phyloP scores from a whole-genome alignment of 2,113 vertebrate genomes.

The Halichoeres trimaculatus region DNA sequence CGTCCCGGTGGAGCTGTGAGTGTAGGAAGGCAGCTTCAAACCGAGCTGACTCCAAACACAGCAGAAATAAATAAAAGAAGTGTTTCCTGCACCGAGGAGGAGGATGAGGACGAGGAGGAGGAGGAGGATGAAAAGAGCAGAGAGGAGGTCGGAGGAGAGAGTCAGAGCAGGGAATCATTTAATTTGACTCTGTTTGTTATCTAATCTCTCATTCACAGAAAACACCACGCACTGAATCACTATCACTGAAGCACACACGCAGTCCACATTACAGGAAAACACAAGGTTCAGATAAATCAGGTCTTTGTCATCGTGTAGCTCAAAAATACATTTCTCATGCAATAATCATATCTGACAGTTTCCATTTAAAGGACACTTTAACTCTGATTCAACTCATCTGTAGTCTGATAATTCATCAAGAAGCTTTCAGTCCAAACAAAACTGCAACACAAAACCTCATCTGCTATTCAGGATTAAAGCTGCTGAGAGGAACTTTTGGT shows the following conservation, averaged over 20 bases:
- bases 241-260: neutral
- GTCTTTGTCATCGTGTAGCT: too few relatives aligned
- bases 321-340: too few relatives aligned
- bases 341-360: too few relatives aligned
- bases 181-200: conserved; percentile 9
- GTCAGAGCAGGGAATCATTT: neutral
- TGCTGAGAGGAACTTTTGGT: too few relatives aligned
- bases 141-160: conserved; percentile 5
- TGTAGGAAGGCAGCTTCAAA: conserved; percentile 38
- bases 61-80: conserved; percentile 14
- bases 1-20: conserved; percentile 21
- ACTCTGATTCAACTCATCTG: too few relatives aligned
- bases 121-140: conserved; percentile 37
- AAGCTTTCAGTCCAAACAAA: too few relatives aligned
- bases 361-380: too few relatives aligned
- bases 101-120: conserved; percentile 41
- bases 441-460: too few relatives aligned
- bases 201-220: conserved; percentile 15
- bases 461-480: too few relatives aligned
- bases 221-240: neutral
- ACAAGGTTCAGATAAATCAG: neutral
- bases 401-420: too few relatives aligned
- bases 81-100: conserved; percentile 41
- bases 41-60: conserved; percentile 7
- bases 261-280: too few relatives aligned